Evolutionary conservation across 2,113 vertebrate species (phyloP).

Genomic region (Ptyas mucosa): DNA sequence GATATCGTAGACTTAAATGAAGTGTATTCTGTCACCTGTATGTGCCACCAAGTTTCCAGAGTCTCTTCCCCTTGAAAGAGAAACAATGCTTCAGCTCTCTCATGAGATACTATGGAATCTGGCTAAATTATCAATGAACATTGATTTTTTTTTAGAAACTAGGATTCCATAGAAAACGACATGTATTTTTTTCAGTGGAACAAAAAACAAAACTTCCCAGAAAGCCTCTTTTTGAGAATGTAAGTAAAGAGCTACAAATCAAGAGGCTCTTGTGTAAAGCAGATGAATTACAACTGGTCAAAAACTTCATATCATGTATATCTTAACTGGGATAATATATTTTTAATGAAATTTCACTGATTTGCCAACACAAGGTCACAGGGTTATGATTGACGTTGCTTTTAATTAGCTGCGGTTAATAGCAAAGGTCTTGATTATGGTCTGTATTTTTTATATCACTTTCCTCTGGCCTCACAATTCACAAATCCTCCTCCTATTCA

Average conservation of each 20-base stretch:
- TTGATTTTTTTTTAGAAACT: not conserved
- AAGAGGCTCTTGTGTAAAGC: not conserved
- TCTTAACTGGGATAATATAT: not conserved
- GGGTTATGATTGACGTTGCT: not conserved
- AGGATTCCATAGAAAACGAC: not conserved
- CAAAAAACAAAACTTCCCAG: not conserved
- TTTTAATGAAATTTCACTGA: not conserved
- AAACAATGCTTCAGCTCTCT: not conserved
- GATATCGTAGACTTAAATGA: not conserved
- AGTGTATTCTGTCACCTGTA: not conserved
- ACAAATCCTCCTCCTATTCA: not conserved
- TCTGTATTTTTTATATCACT: not conserved
- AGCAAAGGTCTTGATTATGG: not conserved
- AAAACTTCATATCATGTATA: not conserved
- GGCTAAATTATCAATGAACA: not conserved
- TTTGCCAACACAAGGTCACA: not conserved
- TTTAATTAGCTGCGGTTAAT: not conserved
- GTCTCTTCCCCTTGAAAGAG: too few relatives aligned
- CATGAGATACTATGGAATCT: not conserved
- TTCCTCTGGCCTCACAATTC: not conserved
- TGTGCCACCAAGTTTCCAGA: not conserved
- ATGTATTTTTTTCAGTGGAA: not conserved
- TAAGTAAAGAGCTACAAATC: not conserved
- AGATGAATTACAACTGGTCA: not conserved
- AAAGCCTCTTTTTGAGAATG: not conserved